These are phyloP conservation scores for Anastrepha obliqua DNA, from an alignment of 1,140 invertebrate genomes.

Conservation along the genomic window DNA sequence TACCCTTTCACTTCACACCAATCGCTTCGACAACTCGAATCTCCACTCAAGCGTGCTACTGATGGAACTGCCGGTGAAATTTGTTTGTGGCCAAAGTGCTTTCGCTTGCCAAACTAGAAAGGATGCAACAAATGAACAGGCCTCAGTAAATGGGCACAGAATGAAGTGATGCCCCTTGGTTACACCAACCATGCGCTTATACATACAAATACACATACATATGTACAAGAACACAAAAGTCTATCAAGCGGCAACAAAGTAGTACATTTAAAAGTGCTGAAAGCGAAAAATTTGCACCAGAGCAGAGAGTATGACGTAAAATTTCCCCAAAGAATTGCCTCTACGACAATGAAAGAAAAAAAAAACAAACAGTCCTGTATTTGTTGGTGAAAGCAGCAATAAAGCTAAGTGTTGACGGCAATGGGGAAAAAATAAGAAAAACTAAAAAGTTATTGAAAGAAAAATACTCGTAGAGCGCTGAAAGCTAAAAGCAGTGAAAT, in stretches of 20 bases:
- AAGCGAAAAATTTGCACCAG: conserved; percentile 36
- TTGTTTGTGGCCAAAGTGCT: conserved; percentile 51
- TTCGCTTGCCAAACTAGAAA: conserved; percentile 16
- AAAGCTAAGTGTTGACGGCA: conserved; percentile 32
- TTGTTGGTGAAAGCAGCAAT: neutral
- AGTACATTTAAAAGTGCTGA: conserved; percentile 45
- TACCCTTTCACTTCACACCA: neutral
- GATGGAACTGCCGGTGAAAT: neutral
- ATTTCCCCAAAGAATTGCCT: conserved; percentile 2
- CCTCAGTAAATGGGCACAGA: neutral
- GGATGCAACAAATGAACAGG: neutral
- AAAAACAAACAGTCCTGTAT: neutral
- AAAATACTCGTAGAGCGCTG: conserved; percentile 26
- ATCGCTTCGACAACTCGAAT: neutral
- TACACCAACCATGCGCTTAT: neutral
- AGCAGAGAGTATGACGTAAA: neutral
- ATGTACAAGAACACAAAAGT: neutral
- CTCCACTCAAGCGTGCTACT: neutral
- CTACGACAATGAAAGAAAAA: neutral
- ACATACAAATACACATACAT: no score
- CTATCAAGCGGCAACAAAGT: neutral
- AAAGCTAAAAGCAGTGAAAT: conserved; percentile 22
- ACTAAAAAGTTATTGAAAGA: neutral
- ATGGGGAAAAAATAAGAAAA: neutral
- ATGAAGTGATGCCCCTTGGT: conserved; percentile 6